Conservation (phyloP, 1,140 invertebrate species). For the Proales similis region DNA sequence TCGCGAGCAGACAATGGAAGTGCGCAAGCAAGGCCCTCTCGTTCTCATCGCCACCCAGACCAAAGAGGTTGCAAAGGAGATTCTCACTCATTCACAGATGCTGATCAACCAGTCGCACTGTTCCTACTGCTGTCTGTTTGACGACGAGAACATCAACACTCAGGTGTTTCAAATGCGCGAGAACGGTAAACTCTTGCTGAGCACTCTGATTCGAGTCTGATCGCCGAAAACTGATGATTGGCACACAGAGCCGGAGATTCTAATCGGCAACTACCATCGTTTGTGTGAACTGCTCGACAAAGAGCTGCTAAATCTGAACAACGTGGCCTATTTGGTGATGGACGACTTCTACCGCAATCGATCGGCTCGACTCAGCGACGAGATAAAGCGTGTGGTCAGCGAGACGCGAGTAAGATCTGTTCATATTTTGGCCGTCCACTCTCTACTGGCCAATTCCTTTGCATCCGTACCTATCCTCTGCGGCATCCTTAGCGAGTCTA, state of each 20-base stretch:
- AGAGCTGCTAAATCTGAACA: conserved; percentile 31
- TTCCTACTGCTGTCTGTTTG: conserved; percentile 22
- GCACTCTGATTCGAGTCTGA: too few species aligned
- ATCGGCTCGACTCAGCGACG: conserved; percentile 30
- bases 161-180: conserved; percentile 1
- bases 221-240: too few species aligned
- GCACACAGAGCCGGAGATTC: conserved; percentile 13
- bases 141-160: conserved; percentile 34
- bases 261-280: conserved; percentile 36
- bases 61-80: conserved; percentile 36
- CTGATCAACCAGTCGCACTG: conserved; percentile 31
- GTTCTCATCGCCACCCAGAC: conserved; percentile 30
- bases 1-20: conserved; percentile 12
- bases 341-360: conserved; percentile 35
- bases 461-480: too few species aligned
- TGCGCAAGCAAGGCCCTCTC: conserved; percentile 8
- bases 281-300: conserved; percentile 30
- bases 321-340: conserved; percentile 30
- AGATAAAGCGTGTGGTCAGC: conserved; percentile 33
- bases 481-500: too few species aligned
- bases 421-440: too few species aligned
- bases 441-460: too few species aligned
- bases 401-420: conserved; percentile 35
- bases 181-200: too few species aligned
- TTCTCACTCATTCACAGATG: conserved; percentile 33